Evolutionary conservation across 2,797 vertebrate species (phyloP), one percentile per base, ranked within the genome.

Genomic region (Crypturellus tataupa): DNA sequence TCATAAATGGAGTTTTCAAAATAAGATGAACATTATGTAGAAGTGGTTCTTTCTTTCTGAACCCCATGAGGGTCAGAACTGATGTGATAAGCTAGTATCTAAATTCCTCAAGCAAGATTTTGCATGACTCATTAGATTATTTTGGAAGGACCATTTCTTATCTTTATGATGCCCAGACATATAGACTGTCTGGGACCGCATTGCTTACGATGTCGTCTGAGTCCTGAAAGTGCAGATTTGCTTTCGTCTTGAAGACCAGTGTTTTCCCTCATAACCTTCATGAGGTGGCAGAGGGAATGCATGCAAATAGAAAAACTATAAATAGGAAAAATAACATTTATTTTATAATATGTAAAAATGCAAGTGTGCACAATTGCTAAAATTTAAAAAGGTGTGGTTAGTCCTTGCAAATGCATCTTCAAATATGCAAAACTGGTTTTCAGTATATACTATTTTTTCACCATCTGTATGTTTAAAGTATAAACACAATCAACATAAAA

Each of bases 251-350:
- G 39, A 65, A 82, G 73, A 76, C 4, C 64, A 35, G 6, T 27
- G n/a, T 79, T 70, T 75, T 70, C 2, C 2, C 19, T 20, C 4
- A 23, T 68, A 60, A 42, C 31, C 13, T 31, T 79, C n/a, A 39
- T 85, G 35, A 80, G 58, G 29, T 73, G 47, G 18, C 55, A 64
- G 49, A 89, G 68, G 63, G 31, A 94, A 70, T 53, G 47, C 37
- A 69, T 19, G 7, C n/a, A 73, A 73, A 4, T 24, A 72, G 55
- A 35, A 76, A 56, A 77, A 40, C 35, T 47, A 3, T 80, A 58
- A 85, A 49, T 55, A 62, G 72, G 40, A 92, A 70, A 62, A 40
- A 6, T 0, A 73, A 6, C 37, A 10, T 33, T 82, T 80, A 18
- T 14, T 92, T 70, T 73, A 4, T 63, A 77, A 60, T 8, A n/a